phyloP scores from a whole-genome alignment of 2,797 vertebrate genomes.

The Garrulus glandarius region DNA sequence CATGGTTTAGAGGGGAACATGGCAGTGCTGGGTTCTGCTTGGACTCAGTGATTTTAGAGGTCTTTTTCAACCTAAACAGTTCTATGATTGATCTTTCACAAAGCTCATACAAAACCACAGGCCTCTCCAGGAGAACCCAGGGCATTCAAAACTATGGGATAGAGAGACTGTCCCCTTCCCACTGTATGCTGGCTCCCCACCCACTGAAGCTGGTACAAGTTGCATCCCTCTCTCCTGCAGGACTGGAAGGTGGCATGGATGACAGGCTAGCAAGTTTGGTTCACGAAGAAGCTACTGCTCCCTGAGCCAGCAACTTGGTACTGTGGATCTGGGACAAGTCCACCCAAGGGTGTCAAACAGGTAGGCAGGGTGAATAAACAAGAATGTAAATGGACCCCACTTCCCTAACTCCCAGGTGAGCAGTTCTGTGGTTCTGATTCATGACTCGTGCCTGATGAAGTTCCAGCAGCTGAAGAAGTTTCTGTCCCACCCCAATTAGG shows the following conservation, averaged over 20 bases:
- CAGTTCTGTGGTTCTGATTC: background rate
- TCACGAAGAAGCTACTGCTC: background rate
- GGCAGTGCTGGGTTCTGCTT: background rate
- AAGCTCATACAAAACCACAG: background rate
- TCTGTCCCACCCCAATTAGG: background rate
- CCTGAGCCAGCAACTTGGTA: background rate
- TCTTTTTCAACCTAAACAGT: background rate
- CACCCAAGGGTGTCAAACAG: background rate
- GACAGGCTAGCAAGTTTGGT: background rate
- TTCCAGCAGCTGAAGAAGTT: background rate
- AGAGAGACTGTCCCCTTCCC: background rate
- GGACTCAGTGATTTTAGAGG: background rate
- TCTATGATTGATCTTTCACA: background rate
- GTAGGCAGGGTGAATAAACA: background rate
- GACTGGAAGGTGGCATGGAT: fast-evolving
- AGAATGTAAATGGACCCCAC: background rate
- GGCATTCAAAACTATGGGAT: background rate
- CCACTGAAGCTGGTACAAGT: background rate
- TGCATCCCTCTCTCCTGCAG: background rate
- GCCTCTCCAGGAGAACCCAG: background rate
- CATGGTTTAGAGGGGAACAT: background rate
- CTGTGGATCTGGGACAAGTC: background rate
- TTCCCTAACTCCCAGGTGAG: background rate
- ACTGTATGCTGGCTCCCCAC: background rate
- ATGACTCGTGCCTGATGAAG: background rate